Evolutionary conservation across 2,797 vertebrate genomes (phyloP), one percentile per base, ranked within the genome.

Genomic region (Rhinichthys osculus): DNA sequence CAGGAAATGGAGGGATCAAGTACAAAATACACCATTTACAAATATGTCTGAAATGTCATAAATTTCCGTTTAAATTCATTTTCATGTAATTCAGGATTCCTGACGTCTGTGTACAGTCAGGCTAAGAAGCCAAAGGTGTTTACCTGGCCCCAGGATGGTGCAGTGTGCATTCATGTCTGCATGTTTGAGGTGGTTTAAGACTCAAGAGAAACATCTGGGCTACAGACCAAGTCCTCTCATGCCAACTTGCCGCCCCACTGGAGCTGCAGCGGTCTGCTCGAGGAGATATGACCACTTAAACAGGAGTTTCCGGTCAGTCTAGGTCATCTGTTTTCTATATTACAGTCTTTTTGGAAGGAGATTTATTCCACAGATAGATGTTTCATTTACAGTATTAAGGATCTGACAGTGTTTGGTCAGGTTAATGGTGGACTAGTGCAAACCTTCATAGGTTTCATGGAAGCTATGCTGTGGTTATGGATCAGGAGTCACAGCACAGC

Each of bases 41-140:
- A 69, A 42, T 54, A 67, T 17, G 38, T 44, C 40, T 64, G 38
- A 13, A 64, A 62, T 44, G 35, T 54, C 35, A 84, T 17, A 70
- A 27, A 42, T 42, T 9, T 69, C 62, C 17, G 9, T 69, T 78
- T 2, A 70, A 30, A 69, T 57, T 7, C 11, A 14, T 44, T 84
- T 78, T 40, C 1, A 4, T 40, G 10, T 33, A 74, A 40, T 42
- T 17, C 47, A 57, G 19, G n/a, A 78, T 71, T 79, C 27, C 33
- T 86, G 13, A 70, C 11, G 30, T n/a, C 17, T 21, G 38, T 44
- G 40, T 44, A 57, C 79, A 78, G 47, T 73, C 17, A 33, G 57
- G 11, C 71, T 79, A 72, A 70, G 85, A 83, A 79, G 78, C 78
- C 78, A 64, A 80, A 81, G 50, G 72, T 87, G 81, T 87, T 87